Evolutionary conservation across 2,888 invertebrate species (phyloP).

Genomic region (Hipparchia semele): DNA sequence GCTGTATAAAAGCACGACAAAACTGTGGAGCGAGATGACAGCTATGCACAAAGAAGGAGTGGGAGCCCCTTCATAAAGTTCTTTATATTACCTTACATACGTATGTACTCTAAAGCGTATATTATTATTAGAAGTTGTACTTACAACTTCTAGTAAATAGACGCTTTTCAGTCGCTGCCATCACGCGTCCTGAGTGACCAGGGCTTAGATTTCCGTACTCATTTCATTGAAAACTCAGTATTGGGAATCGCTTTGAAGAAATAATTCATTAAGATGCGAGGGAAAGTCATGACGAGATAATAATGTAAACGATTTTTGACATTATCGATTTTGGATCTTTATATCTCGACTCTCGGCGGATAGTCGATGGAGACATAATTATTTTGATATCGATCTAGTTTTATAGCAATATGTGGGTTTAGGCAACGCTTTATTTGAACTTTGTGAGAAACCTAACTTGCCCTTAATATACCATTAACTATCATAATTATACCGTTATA

Average conservation of each 20-base stretch:
- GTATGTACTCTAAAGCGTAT: too few relatives aligned
- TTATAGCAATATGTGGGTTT: neutral
- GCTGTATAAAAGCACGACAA: too few relatives aligned
- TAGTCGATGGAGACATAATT: conserved; percentile 18
- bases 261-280: conserved; percentile 29
- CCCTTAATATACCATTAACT: too few relatives aligned
- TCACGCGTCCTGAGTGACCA: neutral
- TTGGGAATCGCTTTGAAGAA: conserved; percentile 28
- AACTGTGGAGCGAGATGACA: too few relatives aligned
- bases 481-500: too few relatives aligned
- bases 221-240: conserved; percentile 19
- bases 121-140: too few relatives aligned
- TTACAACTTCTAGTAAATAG: too few relatives aligned
- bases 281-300: conserved; percentile 32
- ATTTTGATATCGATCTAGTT: conserved; percentile 12
- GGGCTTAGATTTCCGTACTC: conserved; percentile 26
- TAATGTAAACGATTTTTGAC: conserved; percentile 29
- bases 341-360: conserved; percentile 6
- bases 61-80: too few relatives aligned
- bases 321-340: conserved; percentile 16
- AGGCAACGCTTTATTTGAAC: too few relatives aligned
- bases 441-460: too few relatives aligned
- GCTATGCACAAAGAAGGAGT: too few relatives aligned
- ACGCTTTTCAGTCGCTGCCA: neutral
- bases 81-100: too few relatives aligned